Base-by-base conservation (phyloP, 2,888 invertebrate species). In the Drosophila barbarae region DNA sequence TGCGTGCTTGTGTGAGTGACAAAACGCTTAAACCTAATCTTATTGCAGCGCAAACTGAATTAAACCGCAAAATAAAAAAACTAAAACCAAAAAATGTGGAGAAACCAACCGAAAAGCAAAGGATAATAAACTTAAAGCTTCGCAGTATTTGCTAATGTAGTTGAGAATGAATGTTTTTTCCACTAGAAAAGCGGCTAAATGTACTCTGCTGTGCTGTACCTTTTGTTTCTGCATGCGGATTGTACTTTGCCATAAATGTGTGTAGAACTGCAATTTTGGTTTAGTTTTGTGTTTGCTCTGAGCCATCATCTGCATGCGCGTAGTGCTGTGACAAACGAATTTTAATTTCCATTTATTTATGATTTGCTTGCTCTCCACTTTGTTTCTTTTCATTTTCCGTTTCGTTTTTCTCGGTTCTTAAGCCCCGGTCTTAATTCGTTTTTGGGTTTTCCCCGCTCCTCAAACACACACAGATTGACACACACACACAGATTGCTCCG, bases 111-210 rank as follows among this genome's bases (percentile, higher is more conserved):
- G 46, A 47, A 72, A 56, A 52, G 55, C 61, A 59, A 60, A 44
- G 60, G 60, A 59, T 60, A 66, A 78, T 69, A 70, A 76, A 84
- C 84, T 84, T 86, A 87, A 87, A 87, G 86, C 86, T 87, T 87
- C 86, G 86, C 86, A 87, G 86, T 87, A 87, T 81, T 81, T 81
- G 81, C 81, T 81, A 81, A 80, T 77, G 75, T 82, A 82, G 69
- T 76, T 71, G 66, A 69, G 80, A 67, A 74, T 82, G 78, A 64
- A 65, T 69, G 52, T 41, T 56, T 73, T 67, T 76, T 67, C 65
- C 65, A 67, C 68, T 77, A 68, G 81, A 67, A 67, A 34, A 49
- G 58, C 51, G 55, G 55, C 49, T 47, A 55, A 15, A 35, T 26
- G 51, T 26, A 51, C 50, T 51, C 23, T 64, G 69, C 44, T 69